Base-by-base conservation (phyloP, 2,888 invertebrate species). In the Ligdia adustata region DNA sequence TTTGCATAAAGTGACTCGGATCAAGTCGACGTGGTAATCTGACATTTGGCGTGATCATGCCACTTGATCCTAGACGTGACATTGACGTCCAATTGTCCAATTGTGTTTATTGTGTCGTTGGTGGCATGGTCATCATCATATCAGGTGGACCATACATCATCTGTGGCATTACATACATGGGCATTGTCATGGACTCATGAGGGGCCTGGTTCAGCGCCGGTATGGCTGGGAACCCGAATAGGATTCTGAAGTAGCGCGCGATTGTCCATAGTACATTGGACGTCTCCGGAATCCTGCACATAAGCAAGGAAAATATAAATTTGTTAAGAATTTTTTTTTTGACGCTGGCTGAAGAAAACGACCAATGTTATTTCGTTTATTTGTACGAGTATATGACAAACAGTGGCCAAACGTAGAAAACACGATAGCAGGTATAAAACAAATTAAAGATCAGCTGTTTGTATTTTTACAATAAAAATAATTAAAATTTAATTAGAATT, bases 221-320 rank as follows among this genome's bases (percentile, higher is more conserved):
- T 64, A 57, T 45, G 37, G 78, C 74, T 72, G 87, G 80, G 72
- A 85, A 57, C 71, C 88, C 87, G 77, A 89, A 84, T 71, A 90
- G 74, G 82, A 78, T 60, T 83, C 78, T 87, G 90, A 87, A 81
- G 90, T 83, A 83, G 82, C 83, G 81, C 84, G 89, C 83, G 90
- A 89, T 72, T 81, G 81, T 80, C 89, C 88, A 84, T 89, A 91
- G 71, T 73, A 90, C 83, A 90, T 90, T 82, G 90, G 88, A 78
- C 86, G 90, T 82, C 88, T 82, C 86, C 82, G 90, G 83, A 75
- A 83, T 75, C 91, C 91, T 91, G 86, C 57, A 66, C 66, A 78
- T 75, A 75, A 82, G 66, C 28, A 52, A 35, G 41, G 22, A 2
- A 2, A n/a, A 22, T 1, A 32, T n/a, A n/a, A n/a, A n/a, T n/a